phyloP scores from a whole-genome alignment of 2,888 invertebrate genomes.

The Dromius quadrimaculatus region DNA sequence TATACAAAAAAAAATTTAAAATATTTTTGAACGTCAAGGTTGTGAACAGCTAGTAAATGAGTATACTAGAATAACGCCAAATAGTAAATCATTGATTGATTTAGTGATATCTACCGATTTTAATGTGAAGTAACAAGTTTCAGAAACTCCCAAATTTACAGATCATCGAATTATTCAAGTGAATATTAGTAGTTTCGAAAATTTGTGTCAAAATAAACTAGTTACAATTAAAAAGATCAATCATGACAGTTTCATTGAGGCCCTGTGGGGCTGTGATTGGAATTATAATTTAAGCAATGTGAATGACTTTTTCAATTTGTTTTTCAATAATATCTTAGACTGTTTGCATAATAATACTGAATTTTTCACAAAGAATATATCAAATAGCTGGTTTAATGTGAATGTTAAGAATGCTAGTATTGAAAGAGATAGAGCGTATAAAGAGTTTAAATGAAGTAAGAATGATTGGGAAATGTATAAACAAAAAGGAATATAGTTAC shows the following conservation, averaged over 20 bases:
- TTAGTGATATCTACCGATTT: not conserved
- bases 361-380: not conserved
- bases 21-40: not conserved
- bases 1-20: not conserved
- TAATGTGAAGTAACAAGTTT: not conserved
- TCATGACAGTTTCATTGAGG: not conserved
- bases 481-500: not conserved
- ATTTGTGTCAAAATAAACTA: not conserved
- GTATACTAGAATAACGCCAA: not conserved
- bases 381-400: not conserved
- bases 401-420: not conserved
- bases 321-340: not conserved
- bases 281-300: not conserved
- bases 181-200: not conserved
- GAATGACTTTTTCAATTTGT: not conserved
- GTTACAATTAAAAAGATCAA: not conserved
- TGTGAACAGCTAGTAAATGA: conserved; percentile 2
- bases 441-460: not conserved
- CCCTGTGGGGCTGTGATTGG: not conserved
- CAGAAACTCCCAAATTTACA: not conserved
- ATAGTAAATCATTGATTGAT: not conserved
- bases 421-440: not conserved
- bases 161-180: not conserved
- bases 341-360: not conserved
- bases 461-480: not conserved